Base-by-base conservation (phyloP, 2,113 vertebrate species). In the Halichoeres trimaculatus region DNA sequence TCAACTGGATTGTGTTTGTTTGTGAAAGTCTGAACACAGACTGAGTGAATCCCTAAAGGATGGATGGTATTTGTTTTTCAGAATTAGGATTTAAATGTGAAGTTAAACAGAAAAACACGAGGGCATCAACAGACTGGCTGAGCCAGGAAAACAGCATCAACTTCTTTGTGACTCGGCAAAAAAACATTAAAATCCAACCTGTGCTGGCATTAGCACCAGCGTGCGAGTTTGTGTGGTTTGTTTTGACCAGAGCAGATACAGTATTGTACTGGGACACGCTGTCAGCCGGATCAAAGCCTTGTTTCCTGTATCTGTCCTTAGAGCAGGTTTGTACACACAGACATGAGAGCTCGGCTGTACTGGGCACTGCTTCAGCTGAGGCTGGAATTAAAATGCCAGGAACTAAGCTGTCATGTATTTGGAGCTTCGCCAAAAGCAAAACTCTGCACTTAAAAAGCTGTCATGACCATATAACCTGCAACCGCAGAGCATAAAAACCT, bases 1-100 rank as follows among this genome's bases (percentile, higher is more conserved):
- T 91, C 83, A 74, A 79, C 69, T 69, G 62, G 61, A 69, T 83
- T 71, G 54, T 78, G 63, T 78, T 80, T 72, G 80, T 77, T 83
- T 70, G 53, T 60, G 61, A 78, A 43, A 62, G 68, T 84, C 86
- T 81, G 71, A 68, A 71, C 84, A 81, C 67, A 83, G 62, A 71
- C 79, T 40, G 67, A 41, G 22, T 71, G 47, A 73, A 55, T 75
- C 64, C 81, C 83, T 56, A 10, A 71, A 88, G 83, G 70, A 81
- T 56, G 23, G 56, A 74, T 53, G 57, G 59, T 12, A 48, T 69
- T 66, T 79, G 38, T 78, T 82, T 16, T 11, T 13, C 30, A 17
- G 11, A 59, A 78, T 70, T 69, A 50, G 30, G 23, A 63, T 38
- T 66, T 54, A 67, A 70, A 69, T 69, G 58, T 73, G 54, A 35